These are phyloP conservation scores for Drymodes brunneopygia DNA, from an alignment of 2,113 vertebrate species.

Conservation along the genomic window DNA sequence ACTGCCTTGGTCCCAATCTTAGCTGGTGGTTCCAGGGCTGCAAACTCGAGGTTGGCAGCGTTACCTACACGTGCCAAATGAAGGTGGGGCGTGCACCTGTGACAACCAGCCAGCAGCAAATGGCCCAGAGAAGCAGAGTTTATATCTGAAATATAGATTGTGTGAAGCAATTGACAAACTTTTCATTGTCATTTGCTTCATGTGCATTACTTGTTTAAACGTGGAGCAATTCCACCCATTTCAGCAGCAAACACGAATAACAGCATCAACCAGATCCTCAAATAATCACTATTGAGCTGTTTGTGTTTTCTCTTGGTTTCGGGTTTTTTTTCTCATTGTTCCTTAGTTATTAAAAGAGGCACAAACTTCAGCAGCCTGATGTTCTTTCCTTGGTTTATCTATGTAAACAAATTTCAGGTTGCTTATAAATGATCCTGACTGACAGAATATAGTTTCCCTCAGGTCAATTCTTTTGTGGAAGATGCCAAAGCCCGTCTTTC, in stretches of 20 bases:
- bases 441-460: constrained; percentile 57
- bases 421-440: constrained; percentile 58
- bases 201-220: neutral
- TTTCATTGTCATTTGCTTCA: neutral
- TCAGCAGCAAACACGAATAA: neutral
- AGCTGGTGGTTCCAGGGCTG: neutral
- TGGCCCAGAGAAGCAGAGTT: rapidly evolving
- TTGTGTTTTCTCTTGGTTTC: neutral
- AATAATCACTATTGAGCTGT: neutral
- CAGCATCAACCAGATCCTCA: neutral
- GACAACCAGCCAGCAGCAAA: neutral
- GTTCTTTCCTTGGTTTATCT: constrained; percentile 9
- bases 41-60: rapidly evolving
- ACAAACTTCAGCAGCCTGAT: neutral
- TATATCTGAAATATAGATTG: neutral
- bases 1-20: rapidly evolving
- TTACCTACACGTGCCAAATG: rapidly evolving
- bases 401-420: constrained; percentile 47
- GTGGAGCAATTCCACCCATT: neutral
- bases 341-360: constrained; percentile 5
- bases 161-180: neutral
- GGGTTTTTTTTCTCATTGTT: neutral
- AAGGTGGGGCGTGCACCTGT: neutral
- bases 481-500: constrained; percentile 47
- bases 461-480: constrained; percentile 54